Conservation (phyloP, 1,140 invertebrate species). For the Scaptomyza pallida region DNA sequence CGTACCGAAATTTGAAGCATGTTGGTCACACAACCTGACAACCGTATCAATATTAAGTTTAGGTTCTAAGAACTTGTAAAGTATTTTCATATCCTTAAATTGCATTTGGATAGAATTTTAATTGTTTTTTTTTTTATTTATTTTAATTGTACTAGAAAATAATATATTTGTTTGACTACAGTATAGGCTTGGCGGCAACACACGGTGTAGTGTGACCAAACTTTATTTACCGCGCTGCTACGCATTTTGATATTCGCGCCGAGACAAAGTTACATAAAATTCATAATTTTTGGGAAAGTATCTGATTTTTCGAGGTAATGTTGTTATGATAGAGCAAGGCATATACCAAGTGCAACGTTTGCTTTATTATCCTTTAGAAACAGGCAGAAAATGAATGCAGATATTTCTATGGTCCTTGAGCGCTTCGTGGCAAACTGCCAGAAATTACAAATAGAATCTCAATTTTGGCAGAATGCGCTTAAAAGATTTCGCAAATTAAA, state of each 20-base stretch:
- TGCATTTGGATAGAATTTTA: too few species aligned
- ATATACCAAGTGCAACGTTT: neutral
- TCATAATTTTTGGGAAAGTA: neutral
- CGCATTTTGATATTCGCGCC: slow-evolving; percentile 46
- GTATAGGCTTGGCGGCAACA: too few species aligned
- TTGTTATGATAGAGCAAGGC: too few species aligned
- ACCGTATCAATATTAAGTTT: too few species aligned
- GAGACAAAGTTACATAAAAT: slow-evolving; percentile 22
- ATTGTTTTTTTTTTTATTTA: too few species aligned
- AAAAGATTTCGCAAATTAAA: slow-evolving; percentile 40
- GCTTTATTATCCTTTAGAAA: neutral
- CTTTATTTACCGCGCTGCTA: slow-evolving; percentile 23
- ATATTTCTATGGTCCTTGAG: slow-evolving; percentile 17
- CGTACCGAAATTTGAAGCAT: too few species aligned
- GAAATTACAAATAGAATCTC: slow-evolving; percentile 35
- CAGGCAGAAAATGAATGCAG: slow-evolving; percentile 12
- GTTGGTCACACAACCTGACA: too few species aligned
- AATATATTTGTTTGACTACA: too few species aligned
- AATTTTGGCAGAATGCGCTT: slow-evolving; percentile 39
- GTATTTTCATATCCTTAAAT: too few species aligned
- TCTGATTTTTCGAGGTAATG: slow-evolving; percentile 1
- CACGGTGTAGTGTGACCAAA: slow-evolving; percentile 24
- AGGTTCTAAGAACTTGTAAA: too few species aligned
- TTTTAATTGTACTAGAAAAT: too few species aligned
- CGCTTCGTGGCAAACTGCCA: slow-evolving; percentile 39